Conservation (phyloP, 2,888 invertebrate genomes). For the Biston betularia region DNA sequence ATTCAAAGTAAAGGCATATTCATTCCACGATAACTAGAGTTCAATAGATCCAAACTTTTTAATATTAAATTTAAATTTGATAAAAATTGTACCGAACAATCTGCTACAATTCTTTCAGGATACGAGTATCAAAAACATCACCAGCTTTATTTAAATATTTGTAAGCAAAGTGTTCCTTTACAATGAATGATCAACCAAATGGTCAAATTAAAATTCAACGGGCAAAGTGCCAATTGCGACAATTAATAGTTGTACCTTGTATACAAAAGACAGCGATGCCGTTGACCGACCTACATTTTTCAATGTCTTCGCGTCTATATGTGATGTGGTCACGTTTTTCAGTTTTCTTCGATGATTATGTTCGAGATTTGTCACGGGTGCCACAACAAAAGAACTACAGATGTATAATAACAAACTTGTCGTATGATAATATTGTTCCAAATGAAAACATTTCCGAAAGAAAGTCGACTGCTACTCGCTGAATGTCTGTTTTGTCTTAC, state of each 20-base stretch:
- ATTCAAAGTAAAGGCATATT: too few relatives aligned
- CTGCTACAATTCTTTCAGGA: neutral
- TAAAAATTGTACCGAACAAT: too few relatives aligned
- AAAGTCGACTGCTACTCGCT: too few relatives aligned
- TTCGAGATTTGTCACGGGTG: slow-evolving; percentile 9
- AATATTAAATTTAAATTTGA: too few relatives aligned
- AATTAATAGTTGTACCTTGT: slow-evolving; percentile 57
- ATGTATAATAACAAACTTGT: slow-evolving; percentile 10
- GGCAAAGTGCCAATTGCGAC: slow-evolving; percentile 65
- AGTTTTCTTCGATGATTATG: slow-evolving; percentile 21
- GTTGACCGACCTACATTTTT: slow-evolving; percentile 59
- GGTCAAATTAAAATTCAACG: slow-evolving; percentile 60
- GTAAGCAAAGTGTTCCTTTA: slow-evolving; percentile 1
- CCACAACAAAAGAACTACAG: slow-evolving; percentile 1
- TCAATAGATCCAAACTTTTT: too few relatives aligned
- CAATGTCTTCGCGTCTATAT: slow-evolving; percentile 39
- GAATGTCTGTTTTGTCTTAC: too few relatives aligned
- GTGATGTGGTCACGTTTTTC: slow-evolving; percentile 29
- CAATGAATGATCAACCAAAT: slow-evolving; percentile 42
- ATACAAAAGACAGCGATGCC: slow-evolving; percentile 53
- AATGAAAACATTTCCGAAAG: too few relatives aligned
- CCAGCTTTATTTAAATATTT: slow-evolving; percentile 2
- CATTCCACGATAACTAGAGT: too few relatives aligned
- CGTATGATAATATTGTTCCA: too few relatives aligned
- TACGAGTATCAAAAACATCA: too few relatives aligned